Percentiles rank a stretch among this genome's conserved stretches.
phyloP scores from a whole-genome alignment of 2,113 vertebrate genomes.

The Panthera uncia region DNA sequence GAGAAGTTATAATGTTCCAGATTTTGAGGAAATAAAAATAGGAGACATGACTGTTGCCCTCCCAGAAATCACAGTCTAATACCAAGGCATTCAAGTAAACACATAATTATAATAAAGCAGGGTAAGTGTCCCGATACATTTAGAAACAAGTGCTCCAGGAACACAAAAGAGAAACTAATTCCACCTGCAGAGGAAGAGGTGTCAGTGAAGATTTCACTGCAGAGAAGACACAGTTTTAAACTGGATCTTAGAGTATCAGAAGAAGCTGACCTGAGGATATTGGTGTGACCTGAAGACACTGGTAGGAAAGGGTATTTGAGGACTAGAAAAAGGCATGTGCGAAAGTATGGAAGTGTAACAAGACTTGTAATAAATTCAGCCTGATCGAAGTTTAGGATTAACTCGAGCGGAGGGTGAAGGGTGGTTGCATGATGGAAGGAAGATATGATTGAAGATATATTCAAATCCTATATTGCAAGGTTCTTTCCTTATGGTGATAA shows the following conservation, averaged over 20 bases:
- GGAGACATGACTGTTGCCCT: not conserved
- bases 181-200: not conserved
- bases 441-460: not conserved
- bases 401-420: not conserved
- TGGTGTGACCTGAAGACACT: not conserved
- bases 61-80: constrained; percentile 5
- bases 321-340: not conserved
- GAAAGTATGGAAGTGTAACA: not conserved
- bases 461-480: not conserved
- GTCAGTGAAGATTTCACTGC: not conserved
- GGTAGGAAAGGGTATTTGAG: not conserved
- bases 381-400: not conserved
- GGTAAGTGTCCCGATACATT: not conserved
- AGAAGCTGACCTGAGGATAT: not conserved
- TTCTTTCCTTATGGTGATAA: not conserved
- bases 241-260: not conserved
- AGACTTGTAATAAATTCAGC: not conserved
- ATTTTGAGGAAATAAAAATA: constrained; percentile 35
- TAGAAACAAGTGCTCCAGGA: not conserved
- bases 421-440: not conserved
- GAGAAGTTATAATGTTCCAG: not conserved
- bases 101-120: not conserved
- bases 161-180: not conserved
- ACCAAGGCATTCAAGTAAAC: not conserved
- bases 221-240: not conserved